Base-by-base conservation (phyloP, 2,888 invertebrate genomes). In the Erannis defoliaria region DNA sequence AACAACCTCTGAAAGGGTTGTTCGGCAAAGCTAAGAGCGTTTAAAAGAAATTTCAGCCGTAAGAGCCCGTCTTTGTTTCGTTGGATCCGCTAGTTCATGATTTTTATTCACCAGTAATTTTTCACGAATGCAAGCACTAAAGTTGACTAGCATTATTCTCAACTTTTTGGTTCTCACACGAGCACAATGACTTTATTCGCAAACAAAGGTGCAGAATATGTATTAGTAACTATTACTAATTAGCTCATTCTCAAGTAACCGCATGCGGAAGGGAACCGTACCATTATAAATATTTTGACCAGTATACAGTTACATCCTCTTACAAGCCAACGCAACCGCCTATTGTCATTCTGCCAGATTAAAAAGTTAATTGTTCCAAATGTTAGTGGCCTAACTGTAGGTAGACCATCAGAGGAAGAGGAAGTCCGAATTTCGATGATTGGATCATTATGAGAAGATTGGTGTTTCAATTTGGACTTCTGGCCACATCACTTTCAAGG, bases 221-320 rank as follows among this genome's bases (percentile, higher is more conserved):
- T 9, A 29, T 48, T 16, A 55, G 35, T 50, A 23, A 35, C 61
- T 33, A 23, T n/a, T 29, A 38, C 16, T 46, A 46, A 55, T 61
- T 55, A 64, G 38, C 38, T 16, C 23, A 58, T 40, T 40, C 40
- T 62, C 53, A 31, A 50, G 56, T 48, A 53, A 46, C 62, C 66
- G 29, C 23, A 19, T 53, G 59, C 43, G 43, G 26, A 45, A 45
- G 43, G 66, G 66, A 65, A 66, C 64, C 70, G 66, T 12, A 35
- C n/a, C 56, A 53, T 45, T 71, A 71, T 78, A 80, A 81, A 84
- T 80, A 85, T 79, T 81, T 76, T 66, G 58, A 54, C 64, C 55
- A 59, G 75, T 74, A 61, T 80, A 78, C 79, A 69, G 79, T 83
- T 82, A 80, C 78, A 80, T 76, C 78, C 78, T 73, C 75, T 80